Base-by-base conservation (phyloP, 2,888 invertebrate species). In the Zygothrica quintamaculata region DNA sequence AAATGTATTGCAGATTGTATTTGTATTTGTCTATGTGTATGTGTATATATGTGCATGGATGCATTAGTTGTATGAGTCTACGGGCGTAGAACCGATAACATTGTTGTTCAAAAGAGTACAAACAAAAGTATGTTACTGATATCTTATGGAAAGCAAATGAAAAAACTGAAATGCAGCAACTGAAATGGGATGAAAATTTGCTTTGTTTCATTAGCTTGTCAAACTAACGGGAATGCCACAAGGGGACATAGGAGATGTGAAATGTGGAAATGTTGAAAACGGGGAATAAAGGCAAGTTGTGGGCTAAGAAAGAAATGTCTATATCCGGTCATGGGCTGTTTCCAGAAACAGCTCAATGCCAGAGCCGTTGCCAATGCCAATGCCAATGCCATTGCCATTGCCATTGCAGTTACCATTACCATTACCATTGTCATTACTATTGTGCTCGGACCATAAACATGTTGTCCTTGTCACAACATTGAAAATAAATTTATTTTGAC, bases 11-110 rank as follows among this genome's bases (percentile, higher is more conserved):
- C 1, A 2, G 18, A 22, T 2, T 22, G 18, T 22, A 5, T 5
- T 2, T 22, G 18, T 22, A 2, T 22, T 5, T 22, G 36, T 56
- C 37, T 60, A 50, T 15, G 12, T 26, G 26, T 7, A 12, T 29
- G 64, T 26, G 12, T 12, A 12, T 29, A 37, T 33, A 11, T 9
- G n/a, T 6, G 12, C 16, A 15, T 43, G 43, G 12, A 11, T 25
- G 13, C 9, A 3, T 26, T 29, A 8, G 31, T 25, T 25, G n/a
- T 9, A 15, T 22, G 11, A 18, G 16, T 46, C 18, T 22, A 22
- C 5, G 66, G 57, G 51, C 37, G 31, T 65, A 47, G 25, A n/a
- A 6, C 25, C 42, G 71, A 74, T 74, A 74, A 58, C 59, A 74
- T 70, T 61, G 73, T 68, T 73, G 64, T 12, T 18, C 29, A 50